These are phyloP conservation scores for Alentia gelatinosa DNA, from an alignment of 2,888 invertebrate genomes.

Conservation along the genomic window DNA sequence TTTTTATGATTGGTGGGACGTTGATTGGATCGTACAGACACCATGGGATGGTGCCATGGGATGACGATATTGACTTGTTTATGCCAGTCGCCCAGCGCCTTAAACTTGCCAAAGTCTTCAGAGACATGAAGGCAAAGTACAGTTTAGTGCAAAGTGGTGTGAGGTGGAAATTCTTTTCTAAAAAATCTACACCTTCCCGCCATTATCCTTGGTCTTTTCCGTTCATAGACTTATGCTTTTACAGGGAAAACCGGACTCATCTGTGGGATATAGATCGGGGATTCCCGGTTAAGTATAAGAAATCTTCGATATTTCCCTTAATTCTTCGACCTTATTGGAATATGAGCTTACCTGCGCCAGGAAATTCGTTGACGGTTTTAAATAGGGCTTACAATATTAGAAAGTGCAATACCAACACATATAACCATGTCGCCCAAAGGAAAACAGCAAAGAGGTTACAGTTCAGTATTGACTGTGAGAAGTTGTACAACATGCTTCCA, in stretches of 20 bases:
- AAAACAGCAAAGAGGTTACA: neutral
- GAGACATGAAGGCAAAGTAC: neutral
- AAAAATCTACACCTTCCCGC: neutral
- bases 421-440: neutral
- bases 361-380: neutral
- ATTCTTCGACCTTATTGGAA: neutral
- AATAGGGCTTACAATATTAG: neutral
- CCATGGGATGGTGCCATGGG: neutral
- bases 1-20: neutral
- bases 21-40: neutral
- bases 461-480: neutral
- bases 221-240: neutral
- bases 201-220: neutral
- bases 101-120: neutral
- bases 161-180: neutral
- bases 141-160: neutral
- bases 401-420: neutral
- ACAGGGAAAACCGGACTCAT: neutral
- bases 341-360: neutral
- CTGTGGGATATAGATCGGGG: neutral
- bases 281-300: neutral
- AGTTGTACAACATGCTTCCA: neutral
- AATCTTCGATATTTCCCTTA: neutral
- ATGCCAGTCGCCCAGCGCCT: neutral
- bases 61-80: neutral